These are phyloP conservation scores for Gymnosoma rotundatum DNA, from an alignment of 2,888 invertebrate species.

Conservation along the genomic window DNA sequence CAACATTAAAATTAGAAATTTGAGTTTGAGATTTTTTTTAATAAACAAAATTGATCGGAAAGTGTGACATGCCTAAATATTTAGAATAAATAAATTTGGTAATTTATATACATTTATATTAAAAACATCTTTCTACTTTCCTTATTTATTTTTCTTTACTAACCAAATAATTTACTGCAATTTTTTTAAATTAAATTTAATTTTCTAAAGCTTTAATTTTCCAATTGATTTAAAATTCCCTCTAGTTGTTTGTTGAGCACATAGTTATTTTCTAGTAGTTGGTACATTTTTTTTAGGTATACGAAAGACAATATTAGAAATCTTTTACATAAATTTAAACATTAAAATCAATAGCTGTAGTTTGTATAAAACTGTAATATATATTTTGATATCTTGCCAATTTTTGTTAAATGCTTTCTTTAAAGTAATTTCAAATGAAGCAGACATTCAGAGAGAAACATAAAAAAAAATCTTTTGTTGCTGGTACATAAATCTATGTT, in stretches of 20 bases:
- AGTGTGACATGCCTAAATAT: too few relatives aligned
- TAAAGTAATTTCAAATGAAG: neutral
- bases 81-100: too few relatives aligned
- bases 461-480: slow-evolving; percentile 6
- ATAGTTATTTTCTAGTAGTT: slow-evolving; percentile 8
- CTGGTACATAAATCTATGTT: neutral
- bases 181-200: neutral
- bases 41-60: too few relatives aligned
- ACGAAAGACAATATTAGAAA: slow-evolving; percentile 13
- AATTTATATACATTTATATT: too few relatives aligned
- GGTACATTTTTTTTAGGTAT: neutral
- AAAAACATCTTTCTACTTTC: too few relatives aligned
- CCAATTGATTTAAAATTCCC: slow-evolving; percentile 9
- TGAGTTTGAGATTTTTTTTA: too few relatives aligned
- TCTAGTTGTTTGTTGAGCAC: slow-evolving; percentile 11
- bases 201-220: slow-evolving; percentile 7
- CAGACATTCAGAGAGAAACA: neutral
- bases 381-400: slow-evolving; percentile 51
- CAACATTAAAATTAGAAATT: too few relatives aligned
- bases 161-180: neutral
- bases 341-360: slow-evolving; percentile 40
- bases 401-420: neutral
- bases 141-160: neutral
- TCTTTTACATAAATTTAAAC: slow-evolving; percentile 15
- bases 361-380: slow-evolving; percentile 19